Conservation (phyloP, 2,113 vertebrate species). For the Chloropsis cyanopogon region DNA sequence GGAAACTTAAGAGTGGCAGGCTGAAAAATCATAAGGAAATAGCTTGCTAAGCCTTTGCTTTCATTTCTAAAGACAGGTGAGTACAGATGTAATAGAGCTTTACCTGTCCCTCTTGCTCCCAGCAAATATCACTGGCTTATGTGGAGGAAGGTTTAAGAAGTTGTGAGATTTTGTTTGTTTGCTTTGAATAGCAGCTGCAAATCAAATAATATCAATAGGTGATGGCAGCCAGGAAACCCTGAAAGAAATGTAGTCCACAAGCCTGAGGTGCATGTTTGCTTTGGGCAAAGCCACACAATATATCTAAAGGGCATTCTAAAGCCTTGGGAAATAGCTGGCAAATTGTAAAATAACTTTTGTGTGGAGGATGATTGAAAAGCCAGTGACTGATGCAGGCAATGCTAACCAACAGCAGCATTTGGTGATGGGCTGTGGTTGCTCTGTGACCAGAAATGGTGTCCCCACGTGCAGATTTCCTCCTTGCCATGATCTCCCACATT, state of each 20-base stretch:
- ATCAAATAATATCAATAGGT: conserved; percentile 65
- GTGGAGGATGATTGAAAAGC: neutral
- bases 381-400: neutral
- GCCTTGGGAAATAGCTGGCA: neutral
- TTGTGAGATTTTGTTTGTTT: conserved; percentile 53
- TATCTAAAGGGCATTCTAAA: conserved; percentile 47
- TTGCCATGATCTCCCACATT: rapidly evolving
- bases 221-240: neutral
- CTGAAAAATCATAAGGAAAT: neutral
- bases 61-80: neutral
- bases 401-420: neutral
- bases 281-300: neutral
- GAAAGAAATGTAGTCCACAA: neutral
- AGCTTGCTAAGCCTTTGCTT: neutral
- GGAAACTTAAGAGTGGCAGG: neutral
- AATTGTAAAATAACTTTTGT: neutral
- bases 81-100: neutral
- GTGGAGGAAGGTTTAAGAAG: conserved; percentile 25
- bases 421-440: neutral
- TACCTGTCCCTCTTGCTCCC: neutral
- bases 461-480: neutral
- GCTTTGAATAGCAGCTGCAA: conserved; percentile 16
- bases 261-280: conserved; percentile 7
- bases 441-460: neutral
- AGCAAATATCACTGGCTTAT: conserved; percentile 33